Evolutionary conservation across 2,888 invertebrate species (phyloP).

Genomic region (Tribolium freemani): DNA sequence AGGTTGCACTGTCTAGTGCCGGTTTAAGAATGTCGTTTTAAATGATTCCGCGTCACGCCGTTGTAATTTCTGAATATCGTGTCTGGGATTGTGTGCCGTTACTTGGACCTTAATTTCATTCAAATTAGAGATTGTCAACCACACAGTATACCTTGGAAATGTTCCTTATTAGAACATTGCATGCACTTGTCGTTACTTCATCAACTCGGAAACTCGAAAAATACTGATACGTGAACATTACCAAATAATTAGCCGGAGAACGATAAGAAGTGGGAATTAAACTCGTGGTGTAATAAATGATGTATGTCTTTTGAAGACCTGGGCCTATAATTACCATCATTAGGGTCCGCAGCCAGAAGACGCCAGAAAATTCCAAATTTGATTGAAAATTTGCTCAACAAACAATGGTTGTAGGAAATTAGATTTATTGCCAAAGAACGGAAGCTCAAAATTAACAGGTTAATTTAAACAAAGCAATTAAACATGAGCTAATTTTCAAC

Average conservation of each 20-base stretch:
- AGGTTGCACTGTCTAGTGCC: constrained; percentile 26
- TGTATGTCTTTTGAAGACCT: neutral
- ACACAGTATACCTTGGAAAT: constrained; percentile 30
- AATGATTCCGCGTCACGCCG: constrained; percentile 30
- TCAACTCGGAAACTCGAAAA: constrained; percentile 9
- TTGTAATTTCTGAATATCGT: constrained; percentile 34
- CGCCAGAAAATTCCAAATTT: neutral
- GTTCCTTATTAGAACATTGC: constrained; percentile 36
- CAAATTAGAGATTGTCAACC: constrained; percentile 39
- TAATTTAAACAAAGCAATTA: constrained; percentile 8
- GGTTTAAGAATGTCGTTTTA: constrained; percentile 26
- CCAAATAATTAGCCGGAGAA: constrained; percentile 6
- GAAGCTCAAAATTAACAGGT: constrained; percentile 19
- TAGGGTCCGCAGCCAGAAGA: neutral
- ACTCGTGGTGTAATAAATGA: neutral
- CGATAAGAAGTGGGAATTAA: constrained; percentile 17
- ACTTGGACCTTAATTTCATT: constrained; percentile 13
- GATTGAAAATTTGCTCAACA: neutral
- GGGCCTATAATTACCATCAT: neutral
- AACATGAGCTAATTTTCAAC: constrained; percentile 5
- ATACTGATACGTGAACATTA: constrained; percentile 12
- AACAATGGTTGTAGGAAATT: neutral
- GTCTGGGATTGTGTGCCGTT: constrained; percentile 15
- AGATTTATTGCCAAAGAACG: constrained; percentile 2
- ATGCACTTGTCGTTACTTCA: constrained; percentile 28